Conservation (phyloP, 2,888 invertebrate species). For the Hypolimnas misippus region DNA sequence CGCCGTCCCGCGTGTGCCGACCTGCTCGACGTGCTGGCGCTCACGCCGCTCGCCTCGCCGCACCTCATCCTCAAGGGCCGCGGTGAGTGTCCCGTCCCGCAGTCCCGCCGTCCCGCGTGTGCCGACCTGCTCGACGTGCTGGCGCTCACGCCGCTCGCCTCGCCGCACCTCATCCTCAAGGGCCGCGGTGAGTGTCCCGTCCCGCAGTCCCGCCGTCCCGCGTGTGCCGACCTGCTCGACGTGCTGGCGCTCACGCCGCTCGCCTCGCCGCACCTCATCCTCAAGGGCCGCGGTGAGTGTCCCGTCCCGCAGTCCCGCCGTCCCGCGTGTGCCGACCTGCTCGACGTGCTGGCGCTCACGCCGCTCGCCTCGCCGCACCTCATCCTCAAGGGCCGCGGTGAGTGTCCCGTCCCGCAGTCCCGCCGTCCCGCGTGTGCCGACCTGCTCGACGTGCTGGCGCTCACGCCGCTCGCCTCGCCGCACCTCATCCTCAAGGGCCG, state of each 20-base stretch:
- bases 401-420: constrained; percentile 53
- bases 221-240: background rate
- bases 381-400: constrained; percentile 87
- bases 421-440: constrained; percentile 93
- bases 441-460: constrained; percentile 56
- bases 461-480: constrained; percentile 61
- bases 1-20: background rate
- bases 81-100: constrained; percentile 78
- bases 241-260: constrained; percentile 6
- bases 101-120: constrained; percentile 40
- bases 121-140: constrained; percentile 87
- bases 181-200: constrained; percentile 5
- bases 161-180: constrained; percentile 7
- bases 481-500: constrained; percentile 89
- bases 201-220: constrained; percentile 55
- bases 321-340: constrained; percentile 88
- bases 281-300: constrained; percentile 5
- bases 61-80: constrained; percentile 4
- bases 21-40: constrained; percentile 10
- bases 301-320: constrained; percentile 81
- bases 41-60: constrained; percentile 6
- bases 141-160: constrained; percentile 7
- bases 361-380: constrained; percentile 91
- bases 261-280: constrained; percentile 8
- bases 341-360: constrained; percentile 94